Percentiles rank a stretch among this genome's conserved stretches.
phyloP scores from a whole-genome alignment of 2,113 vertebrate genomes.

The Urocynchramus pylzowi region DNA sequence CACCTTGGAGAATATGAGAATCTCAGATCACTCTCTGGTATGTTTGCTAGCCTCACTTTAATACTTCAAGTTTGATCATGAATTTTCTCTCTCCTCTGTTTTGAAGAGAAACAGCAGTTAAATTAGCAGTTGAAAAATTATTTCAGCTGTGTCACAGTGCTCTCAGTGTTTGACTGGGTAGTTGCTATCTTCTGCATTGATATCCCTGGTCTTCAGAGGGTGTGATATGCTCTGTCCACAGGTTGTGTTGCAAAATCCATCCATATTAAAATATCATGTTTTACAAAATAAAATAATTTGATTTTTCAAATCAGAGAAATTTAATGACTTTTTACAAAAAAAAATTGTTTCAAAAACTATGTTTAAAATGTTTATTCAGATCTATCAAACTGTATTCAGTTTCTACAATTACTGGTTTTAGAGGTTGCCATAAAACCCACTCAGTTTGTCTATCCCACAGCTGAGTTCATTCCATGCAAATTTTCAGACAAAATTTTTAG shows the following conservation, averaged over 20 bases:
- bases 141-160: background rate
- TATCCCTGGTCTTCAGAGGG: background rate
- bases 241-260: background rate
- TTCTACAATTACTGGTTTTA: background rate
- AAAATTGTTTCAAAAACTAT: background rate
- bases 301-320: background rate
- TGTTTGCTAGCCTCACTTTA: background rate
- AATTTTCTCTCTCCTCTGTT: background rate
- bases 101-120: background rate
- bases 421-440: background rate
- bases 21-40: background rate
- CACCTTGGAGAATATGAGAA: background rate
- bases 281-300: background rate
- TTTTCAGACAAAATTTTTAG: background rate
- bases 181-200: background rate
- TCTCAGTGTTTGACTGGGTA: background rate
- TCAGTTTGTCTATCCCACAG: background rate
- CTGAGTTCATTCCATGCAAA: background rate
- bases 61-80: background rate
- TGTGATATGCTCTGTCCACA: accelerated
- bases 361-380: background rate
- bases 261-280: background rate
- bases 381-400: background rate
- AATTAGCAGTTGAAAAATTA: background rate
- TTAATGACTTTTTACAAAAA: background rate